Percentiles rank a stretch among this genome's conserved stretches.
Evolutionary conservation across 2,888 invertebrate genomes (phyloP).

Genomic region (Hetaerina titia): DNA sequence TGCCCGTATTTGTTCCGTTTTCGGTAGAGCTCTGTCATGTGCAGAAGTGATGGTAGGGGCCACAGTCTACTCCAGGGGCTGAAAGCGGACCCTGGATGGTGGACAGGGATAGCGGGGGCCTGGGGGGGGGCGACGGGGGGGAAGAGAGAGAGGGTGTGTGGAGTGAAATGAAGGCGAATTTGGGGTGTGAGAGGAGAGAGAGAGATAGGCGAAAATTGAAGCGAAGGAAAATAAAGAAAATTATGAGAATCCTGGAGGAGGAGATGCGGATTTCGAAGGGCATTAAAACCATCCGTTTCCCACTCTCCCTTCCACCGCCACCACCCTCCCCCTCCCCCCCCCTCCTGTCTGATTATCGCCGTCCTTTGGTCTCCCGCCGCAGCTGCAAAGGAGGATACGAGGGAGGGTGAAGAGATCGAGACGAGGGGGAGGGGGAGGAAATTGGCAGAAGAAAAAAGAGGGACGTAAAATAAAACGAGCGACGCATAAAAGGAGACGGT

Average conservation of each 20-base stretch:
- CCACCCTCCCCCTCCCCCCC: neutral
- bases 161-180: no score
- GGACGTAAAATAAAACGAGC: slow-evolving; percentile 27
- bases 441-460: neutral
- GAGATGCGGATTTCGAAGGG: neutral
- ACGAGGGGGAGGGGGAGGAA: slow-evolving; percentile 26
- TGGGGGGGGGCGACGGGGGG: no score
- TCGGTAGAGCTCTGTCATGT: no score
- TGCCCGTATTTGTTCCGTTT: no score
- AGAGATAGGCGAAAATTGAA: neutral
- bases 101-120: no score
- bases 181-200: neutral
- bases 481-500: neutral
- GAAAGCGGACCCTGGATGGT: no score
- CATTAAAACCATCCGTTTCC: slow-evolving; percentile 1
- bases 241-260: neutral
- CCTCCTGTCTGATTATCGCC: neutral
- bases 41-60: no score
- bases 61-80: no score
- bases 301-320: neutral
- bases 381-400: slow-evolving; percentile 1
- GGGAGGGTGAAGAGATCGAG: neutral
- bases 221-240: neutral
- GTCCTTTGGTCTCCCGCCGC: slow-evolving; percentile 10
- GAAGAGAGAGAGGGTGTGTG: neutral